These are phyloP conservation scores for Cyprinodon brontotheroides DNA, from an alignment of 2,113 vertebrate genomes.

Conservation along the genomic window DNA sequence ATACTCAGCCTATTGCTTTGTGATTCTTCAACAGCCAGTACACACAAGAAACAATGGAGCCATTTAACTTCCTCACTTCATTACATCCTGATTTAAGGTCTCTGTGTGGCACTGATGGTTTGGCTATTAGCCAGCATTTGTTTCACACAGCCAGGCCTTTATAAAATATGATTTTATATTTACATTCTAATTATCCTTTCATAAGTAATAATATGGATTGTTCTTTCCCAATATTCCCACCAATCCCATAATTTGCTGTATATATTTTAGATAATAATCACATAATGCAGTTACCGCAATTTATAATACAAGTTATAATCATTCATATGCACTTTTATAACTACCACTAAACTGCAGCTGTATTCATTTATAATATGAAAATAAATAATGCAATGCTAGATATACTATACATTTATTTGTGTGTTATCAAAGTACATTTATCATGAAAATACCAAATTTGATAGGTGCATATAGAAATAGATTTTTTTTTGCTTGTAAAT, in stretches of 20 bases:
- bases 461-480: no score
- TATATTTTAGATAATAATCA: neutral
- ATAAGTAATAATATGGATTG: neutral
- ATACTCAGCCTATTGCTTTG: conserved; percentile 55
- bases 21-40: conserved; percentile 55
- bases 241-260: neutral
- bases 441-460: no score
- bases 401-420: no score
- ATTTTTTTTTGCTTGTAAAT: no score
- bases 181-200: no score
- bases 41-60: conserved; percentile 60
- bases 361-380: no score
- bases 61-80: conserved; percentile 56
- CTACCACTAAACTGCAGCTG: no score
- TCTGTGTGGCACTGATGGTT: conserved; percentile 33
- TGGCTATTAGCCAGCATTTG: conserved; percentile 31
- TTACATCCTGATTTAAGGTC: conserved; percentile 44
- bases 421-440: no score
- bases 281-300: neutral
- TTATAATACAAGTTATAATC: no score
- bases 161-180: no score
- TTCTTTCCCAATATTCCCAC: neutral
- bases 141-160: neutral
- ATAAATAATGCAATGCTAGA: no score
- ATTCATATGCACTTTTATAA: no score